Percentiles rank a stretch among this genome's conserved stretches.
Evolutionary conservation across 2,888 invertebrate species (phyloP).

Genomic region (Gymnocheta viridis): DNA sequence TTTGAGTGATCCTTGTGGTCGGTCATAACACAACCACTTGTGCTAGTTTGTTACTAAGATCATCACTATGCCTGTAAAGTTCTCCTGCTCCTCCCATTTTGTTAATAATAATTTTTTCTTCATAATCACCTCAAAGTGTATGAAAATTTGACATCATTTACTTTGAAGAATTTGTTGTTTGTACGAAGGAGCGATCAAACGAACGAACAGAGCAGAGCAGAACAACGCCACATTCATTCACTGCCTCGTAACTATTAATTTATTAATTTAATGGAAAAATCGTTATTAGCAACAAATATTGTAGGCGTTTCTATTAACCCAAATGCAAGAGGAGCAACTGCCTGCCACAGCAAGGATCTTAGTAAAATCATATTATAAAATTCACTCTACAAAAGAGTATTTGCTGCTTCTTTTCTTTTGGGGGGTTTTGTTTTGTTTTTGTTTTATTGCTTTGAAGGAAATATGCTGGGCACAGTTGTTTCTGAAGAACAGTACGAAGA

Average conservation of each 20-base stretch:
- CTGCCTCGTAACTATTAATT: constrained; percentile 74
- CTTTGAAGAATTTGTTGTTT: neutral
- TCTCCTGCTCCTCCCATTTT: constrained; percentile 29
- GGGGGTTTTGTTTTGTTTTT: neutral
- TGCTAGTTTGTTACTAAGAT: neutral
- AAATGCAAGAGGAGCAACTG: constrained; percentile 27
- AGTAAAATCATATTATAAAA: constrained; percentile 2
- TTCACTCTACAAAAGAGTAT: neutral
- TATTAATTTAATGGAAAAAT: constrained; percentile 81
- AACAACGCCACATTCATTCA: constrained; percentile 4
- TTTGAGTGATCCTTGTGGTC: constrained; percentile 26
- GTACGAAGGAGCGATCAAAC: neutral
- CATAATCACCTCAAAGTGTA: constrained; percentile 48
- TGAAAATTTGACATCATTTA: constrained; percentile 63
- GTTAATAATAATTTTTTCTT: constrained; percentile 46
- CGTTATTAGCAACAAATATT: constrained; percentile 74
- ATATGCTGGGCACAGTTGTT: constrained; percentile 27
- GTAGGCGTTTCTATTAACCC: constrained; percentile 79
- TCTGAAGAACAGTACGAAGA: constrained; percentile 17
- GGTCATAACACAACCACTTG: neutral
- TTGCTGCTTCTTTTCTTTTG: neutral
- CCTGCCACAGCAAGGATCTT: neutral
- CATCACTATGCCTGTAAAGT: neutral
- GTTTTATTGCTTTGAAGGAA: constrained; percentile 1
- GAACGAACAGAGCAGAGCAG: neutral